Evolutionary conservation across 2,888 invertebrate species (phyloP), one percentile per base, ranked within the genome.

Genomic region (Punctoribates punctum): DNA sequence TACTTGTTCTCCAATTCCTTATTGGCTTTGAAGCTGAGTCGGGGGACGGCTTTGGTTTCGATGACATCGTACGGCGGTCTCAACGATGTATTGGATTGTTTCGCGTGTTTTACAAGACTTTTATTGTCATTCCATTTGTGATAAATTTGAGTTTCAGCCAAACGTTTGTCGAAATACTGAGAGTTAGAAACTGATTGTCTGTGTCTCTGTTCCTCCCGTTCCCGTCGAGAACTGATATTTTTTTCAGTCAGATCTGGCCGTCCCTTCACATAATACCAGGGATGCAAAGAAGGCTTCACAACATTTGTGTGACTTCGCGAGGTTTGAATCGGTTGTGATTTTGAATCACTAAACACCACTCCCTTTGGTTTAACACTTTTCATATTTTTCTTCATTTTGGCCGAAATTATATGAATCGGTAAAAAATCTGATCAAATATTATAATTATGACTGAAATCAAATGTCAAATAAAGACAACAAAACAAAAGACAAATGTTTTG

Each of bases 231-330:
- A 48, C 51, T 51, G n/a, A 73, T 48, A 9, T 29, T 23, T 48
- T 73, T 73, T 29, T 73, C 73, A 1, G 48, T 73, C 23, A 73
- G 38, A 23, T 73, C 73, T 48, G 38, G 38, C 1, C 73, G 46
- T 17, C 73, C 73, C n/a, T 42, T 48, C 27, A 73, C 73, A 23
- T 73, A 73, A 54, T 73, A 73, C 73, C 73, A 73, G 1, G 73
- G 73, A 65, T 65, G 65, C 17, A 34, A 13, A 13, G 42, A 20
- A 27, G 60, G 23, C 38, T 9, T 27, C 20, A 17, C 65, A 65
- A 20, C 38, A 1, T n/a, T 3, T 5, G 23, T 5, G 6, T 27
- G 2, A 27, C 11, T 60, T 27, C 60, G 51, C 42, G n/a, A n/a
- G 42, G 9, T 42, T 13, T 42, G 8, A 42, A 13, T 11, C 6